A percentile compares a stretch with the other conserved stretches of the same genome.
phyloP scores from a whole-genome alignment of 2,888 invertebrate genomes.

The Pantelozetes paolii region DNA sequence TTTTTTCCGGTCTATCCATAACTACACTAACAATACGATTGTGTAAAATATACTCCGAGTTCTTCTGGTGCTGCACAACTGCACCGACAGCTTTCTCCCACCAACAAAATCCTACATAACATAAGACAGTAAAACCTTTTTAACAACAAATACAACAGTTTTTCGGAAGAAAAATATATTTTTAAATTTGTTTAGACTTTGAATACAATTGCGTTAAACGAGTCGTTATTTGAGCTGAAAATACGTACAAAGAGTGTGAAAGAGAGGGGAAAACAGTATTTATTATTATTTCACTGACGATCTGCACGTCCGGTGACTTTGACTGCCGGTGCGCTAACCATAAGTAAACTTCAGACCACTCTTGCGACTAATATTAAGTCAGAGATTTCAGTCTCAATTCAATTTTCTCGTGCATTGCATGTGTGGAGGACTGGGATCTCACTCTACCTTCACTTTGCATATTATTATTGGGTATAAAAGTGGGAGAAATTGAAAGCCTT shows the following conservation, averaged over 20 bases:
- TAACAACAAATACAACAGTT: background rate
- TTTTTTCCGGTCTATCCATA: slow-evolving; percentile 6
- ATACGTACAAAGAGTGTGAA: background rate
- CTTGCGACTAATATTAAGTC: slow-evolving; percentile 9
- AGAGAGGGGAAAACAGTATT: background rate
- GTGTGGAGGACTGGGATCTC: background rate
- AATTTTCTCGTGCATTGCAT: background rate
- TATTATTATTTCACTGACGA: background rate
- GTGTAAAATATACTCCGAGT: background rate
- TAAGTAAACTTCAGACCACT: background rate
- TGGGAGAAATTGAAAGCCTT: background rate
- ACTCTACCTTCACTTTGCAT: background rate
- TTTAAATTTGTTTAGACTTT: background rate
- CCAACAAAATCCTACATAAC: background rate
- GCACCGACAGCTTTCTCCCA: background rate
- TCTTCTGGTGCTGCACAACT: background rate
- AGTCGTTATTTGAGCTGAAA: background rate
- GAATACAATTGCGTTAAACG: background rate
- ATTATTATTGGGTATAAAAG: background rate
- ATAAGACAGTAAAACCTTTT: background rate
- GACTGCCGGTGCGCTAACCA: background rate
- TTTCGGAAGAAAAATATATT: background rate
- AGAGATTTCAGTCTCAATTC: background rate
- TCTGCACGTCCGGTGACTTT: slow-evolving; percentile 6
- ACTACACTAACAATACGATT: slow-evolving; percentile 6